Percentiles rank a stretch among this genome's conserved stretches.
phyloP scores from a whole-genome alignment of 2,888 invertebrate species.

The Linnaemya vulpina region DNA sequence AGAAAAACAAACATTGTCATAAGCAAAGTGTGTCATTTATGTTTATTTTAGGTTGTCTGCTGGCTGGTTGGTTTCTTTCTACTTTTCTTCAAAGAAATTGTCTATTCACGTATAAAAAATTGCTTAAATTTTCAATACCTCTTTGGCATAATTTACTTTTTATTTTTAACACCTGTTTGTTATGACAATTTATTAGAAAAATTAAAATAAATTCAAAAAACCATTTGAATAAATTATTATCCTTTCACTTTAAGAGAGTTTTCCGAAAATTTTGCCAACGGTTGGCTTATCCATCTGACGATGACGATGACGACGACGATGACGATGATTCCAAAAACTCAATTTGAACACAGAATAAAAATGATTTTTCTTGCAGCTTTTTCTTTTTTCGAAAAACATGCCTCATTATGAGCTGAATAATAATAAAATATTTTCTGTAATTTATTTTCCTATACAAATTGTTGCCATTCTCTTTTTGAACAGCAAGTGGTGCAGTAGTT shows the following conservation, averaged over 20 bases:
- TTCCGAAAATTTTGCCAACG: neutral
- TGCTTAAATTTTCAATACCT: constrained; percentile 14
- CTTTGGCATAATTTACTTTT: constrained; percentile 49
- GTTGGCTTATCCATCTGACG: neutral
- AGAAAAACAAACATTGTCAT: constrained; percentile 47
- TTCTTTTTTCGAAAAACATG: neutral
- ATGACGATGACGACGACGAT: no score
- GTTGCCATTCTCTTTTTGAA: neutral
- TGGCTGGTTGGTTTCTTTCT: neutral
- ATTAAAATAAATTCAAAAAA: constrained; percentile 47
- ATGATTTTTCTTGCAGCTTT: neutral
- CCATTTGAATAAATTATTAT: constrained; percentile 61
- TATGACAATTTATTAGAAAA: constrained; percentile 53
- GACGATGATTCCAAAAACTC: neutral
- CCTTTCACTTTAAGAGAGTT: constrained; percentile 57
- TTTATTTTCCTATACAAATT: neutral
- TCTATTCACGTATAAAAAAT: constrained; percentile 3
- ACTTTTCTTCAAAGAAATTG: constrained; percentile 10
- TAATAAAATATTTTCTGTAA: neutral
- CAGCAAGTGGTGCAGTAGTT: neutral
- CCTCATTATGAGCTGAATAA: neutral
- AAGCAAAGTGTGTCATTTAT: constrained; percentile 60
- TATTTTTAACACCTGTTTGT: constrained; percentile 62
- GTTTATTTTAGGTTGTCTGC: constrained; percentile 47
- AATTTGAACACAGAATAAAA: constrained; percentile 4